phyloP scores from a whole-genome alignment of 2,113 vertebrate species.

The Syngnathoides biaculeatus region DNA sequence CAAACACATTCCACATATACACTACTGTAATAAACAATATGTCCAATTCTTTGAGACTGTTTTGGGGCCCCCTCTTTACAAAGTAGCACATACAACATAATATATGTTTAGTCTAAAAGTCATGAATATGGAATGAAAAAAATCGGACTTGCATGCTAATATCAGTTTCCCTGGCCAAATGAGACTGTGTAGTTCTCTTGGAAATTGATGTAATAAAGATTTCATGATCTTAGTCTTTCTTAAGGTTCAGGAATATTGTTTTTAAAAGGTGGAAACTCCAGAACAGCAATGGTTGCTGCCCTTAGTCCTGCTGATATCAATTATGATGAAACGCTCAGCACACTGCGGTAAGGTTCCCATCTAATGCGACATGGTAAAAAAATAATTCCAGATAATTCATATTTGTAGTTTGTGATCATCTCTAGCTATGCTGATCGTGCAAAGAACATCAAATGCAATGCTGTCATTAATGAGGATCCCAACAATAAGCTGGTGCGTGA shows the following conservation, averaged over 20 bases:
- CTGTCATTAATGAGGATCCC: conserved; percentile 97
- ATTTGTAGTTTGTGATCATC: neutral
- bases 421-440: conserved; percentile 93
- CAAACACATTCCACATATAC: neutral
- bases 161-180: neutral
- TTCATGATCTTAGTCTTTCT: neutral
- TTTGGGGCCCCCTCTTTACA: neutral
- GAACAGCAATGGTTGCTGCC: conserved; percentile 97
- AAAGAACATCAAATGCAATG: conserved; percentile 98
- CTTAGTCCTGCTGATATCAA: conserved; percentile 98
- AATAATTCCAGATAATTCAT: neutral
- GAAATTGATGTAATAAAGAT: neutral
- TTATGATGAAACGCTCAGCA: conserved; percentile 98
- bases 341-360: conserved; percentile 80
- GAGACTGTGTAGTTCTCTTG: neutral
- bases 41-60: neutral
- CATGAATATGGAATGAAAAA: neutral
- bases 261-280: conserved; percentile 84
- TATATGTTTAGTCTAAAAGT: neutral
- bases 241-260: neutral
- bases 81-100: neutral
- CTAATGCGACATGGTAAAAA: neutral
- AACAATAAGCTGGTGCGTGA: conserved; percentile 96
- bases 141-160: neutral
- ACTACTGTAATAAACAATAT: neutral